Conservation (phyloP, 1,140 invertebrate genomes). For the Drosophila kepulauana region DNA sequence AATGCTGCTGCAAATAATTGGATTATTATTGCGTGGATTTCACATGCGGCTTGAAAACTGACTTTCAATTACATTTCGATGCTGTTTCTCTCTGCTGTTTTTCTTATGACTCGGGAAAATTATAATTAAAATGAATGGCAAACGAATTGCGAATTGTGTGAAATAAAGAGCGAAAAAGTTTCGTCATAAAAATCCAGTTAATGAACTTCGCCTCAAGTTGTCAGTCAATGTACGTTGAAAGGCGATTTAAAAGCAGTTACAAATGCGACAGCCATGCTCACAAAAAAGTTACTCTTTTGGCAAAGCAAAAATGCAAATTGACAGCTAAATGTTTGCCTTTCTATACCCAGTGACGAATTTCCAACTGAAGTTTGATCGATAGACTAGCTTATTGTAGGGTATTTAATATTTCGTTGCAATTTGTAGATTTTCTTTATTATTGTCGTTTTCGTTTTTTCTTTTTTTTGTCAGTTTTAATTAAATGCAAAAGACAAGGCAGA, state of each 20-base stretch:
- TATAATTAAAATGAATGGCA: constrained; percentile 65
- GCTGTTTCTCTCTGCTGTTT: constrained; percentile 5
- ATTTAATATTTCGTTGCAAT: not conserved
- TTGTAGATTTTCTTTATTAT: not conserved
- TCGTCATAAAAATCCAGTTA: constrained; percentile 70
- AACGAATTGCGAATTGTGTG: constrained; percentile 25
- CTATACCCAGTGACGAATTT: not conserved
- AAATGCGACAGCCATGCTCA: constrained; percentile 5
- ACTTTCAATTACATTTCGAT: constrained; percentile 1
- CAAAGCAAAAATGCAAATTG: too few species aligned
- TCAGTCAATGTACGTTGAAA: constrained; percentile 29
- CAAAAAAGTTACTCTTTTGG: constrained; percentile 4
- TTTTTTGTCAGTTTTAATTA: constrained; percentile 20
- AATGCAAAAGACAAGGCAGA: constrained; percentile 9
- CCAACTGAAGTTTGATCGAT: too few species aligned
- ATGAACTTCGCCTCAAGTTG: constrained; percentile 54
- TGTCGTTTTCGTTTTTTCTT: not conserved
- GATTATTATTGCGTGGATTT: constrained; percentile 5
- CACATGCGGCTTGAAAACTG: not conserved
- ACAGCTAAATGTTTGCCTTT: not conserved
- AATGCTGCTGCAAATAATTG: constrained; percentile 1
- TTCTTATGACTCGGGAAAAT: constrained; percentile 12
- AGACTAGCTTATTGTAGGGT: not conserved
- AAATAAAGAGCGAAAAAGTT: constrained; percentile 42
- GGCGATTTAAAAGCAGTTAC: constrained; percentile 22